Conservation (phyloP, 1,140 invertebrate genomes). For the Scaptomyza hsui region DNA sequence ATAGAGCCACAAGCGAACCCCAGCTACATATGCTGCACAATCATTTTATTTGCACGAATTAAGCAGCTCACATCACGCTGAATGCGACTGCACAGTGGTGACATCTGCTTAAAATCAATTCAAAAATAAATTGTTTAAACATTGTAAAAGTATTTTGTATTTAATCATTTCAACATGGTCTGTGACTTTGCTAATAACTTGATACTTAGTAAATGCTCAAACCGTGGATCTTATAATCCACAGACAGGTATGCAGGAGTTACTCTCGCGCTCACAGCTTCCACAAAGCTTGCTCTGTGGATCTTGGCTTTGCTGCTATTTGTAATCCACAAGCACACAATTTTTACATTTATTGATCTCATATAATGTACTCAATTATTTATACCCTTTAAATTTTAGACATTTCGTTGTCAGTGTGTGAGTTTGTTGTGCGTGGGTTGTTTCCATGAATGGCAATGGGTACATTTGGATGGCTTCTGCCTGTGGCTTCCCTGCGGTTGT, state of each 20-base stretch:
- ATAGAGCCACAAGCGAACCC: constrained; percentile 53
- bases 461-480: constrained; percentile 49
- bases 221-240: no score
- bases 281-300: no score
- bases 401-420: constrained; percentile 18
- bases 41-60: constrained; percentile 80
- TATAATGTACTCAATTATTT: not conserved
- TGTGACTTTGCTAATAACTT: no score
- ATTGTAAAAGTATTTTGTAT: no score
- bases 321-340: not conserved
- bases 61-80: constrained; percentile 52
- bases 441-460: constrained; percentile 15
- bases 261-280: no score
- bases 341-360: not conserved
- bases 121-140: no score
- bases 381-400: constrained; percentile 7
- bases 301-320: not conserved
- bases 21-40: constrained; percentile 75
- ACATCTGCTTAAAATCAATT: not conserved
- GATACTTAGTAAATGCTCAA: no score
- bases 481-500: constrained; percentile 71
- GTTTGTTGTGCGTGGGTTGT: constrained; percentile 16
- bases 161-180: no score
- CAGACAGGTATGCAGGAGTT: no score
- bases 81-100: constrained; percentile 47